Base-by-base conservation (phyloP, 2,113 vertebrate species). In the Microtus ochrogaster region DNA sequence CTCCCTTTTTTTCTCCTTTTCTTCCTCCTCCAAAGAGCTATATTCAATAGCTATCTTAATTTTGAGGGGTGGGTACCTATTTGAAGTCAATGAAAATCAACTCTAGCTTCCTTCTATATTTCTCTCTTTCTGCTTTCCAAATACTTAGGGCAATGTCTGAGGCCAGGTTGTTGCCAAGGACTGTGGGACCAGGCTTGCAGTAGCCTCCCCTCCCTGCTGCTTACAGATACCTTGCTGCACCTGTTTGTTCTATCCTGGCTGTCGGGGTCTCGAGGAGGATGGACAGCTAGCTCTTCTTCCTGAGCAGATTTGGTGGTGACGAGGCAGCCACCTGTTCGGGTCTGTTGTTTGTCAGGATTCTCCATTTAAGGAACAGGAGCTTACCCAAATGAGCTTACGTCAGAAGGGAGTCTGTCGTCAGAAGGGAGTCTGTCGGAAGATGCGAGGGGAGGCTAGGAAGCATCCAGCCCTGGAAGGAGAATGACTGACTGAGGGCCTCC, bases 281-380 rank as follows among this genome's bases (percentile, higher is more conserved):
- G 3, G 79, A 49, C 70, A 65, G 61, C 33, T 83, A 49, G 72
- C 81, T 90, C 76, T 66, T 70, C 93, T 85, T 77, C 81, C 91
- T 72, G 58, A 63, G n/a, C 2, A 22, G 92, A 82, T 78, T 91
- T 61, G 68, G 88, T 39, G 44, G 65, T 55, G 82, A 90, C 6
- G 73, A 89, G 86, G 92, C 77, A 41, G 52, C 63, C 63, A 87
- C 24, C 88, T 89, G 68, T 63, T 68, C 26, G 76, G n/a, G n/a
- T 85, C 70, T 88, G 22, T 24, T 90, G 44, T 79, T 84, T 28
- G 22, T 77, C 12, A 4, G 63, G 73, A 73, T 47, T 94, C 76
- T 92, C 63, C 49, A 72, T 88, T 94, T 78, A 76, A 73, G 90
- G 84, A 84, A 81, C 61, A 90, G 70, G 33, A 94, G 28, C 74